Conservation (phyloP, 1,140 invertebrate genomes). For the Leucophenga varia region DNA sequence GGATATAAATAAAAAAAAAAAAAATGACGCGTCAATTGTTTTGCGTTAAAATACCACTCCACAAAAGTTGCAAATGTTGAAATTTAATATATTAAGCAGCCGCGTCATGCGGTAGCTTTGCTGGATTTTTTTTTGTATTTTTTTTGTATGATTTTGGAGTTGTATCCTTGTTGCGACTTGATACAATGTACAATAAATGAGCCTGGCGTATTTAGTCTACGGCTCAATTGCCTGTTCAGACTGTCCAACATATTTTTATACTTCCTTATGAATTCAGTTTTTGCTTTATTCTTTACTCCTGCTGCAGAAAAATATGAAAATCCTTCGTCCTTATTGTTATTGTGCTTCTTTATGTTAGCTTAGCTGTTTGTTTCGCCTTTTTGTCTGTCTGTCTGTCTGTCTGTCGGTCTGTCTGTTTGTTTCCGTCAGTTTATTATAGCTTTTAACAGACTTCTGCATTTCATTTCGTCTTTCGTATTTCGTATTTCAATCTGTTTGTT, state of each 20-base stretch:
- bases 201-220: too few relatives aligned
- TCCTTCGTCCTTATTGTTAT: conserved; percentile 20
- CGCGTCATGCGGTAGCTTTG: too few relatives aligned
- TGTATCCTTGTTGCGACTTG: too few relatives aligned
- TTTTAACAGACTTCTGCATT: conserved; percentile 24
- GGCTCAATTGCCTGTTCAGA: too few relatives aligned
- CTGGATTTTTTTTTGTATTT: too few relatives aligned
- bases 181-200: too few relatives aligned
- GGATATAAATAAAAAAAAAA: too few relatives aligned
- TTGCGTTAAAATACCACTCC: background rate
- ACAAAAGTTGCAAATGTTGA: background rate
- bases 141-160: too few relatives aligned
- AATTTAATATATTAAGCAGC: too few relatives aligned
- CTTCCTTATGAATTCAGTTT: too few relatives aligned
- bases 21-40: background rate
- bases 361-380: conserved; percentile 5
- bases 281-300: conserved; percentile 24
- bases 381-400: conserved; percentile 5
- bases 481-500: conserved; percentile 46
- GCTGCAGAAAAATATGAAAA: conserved; percentile 26
- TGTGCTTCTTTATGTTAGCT: background rate
- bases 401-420: conserved; percentile 40
- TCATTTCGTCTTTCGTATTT: conserved; percentile 34
- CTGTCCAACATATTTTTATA: too few relatives aligned
- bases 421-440: conserved; percentile 51